Evolutionary conservation across 2,797 vertebrate species (phyloP).

Genomic region (Cuniculus paca): DNA sequence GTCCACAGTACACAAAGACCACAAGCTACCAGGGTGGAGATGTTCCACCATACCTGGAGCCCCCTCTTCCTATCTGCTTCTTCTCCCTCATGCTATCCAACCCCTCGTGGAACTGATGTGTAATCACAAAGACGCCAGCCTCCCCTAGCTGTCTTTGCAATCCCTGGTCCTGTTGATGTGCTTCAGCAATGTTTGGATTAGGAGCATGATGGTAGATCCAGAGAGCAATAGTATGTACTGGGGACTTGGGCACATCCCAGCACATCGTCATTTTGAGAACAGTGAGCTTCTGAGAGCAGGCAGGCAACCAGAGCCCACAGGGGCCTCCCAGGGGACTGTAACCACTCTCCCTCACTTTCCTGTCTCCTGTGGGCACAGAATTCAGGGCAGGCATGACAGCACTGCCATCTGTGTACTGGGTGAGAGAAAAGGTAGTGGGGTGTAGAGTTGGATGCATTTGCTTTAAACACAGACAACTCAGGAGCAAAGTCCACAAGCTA

Average conservation of each 20-base stretch:
- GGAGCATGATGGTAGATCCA: neutral
- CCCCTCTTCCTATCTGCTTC: neutral
- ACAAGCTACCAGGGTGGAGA: neutral
- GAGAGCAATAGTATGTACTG: neutral
- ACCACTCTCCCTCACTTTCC: neutral
- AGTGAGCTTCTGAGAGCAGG: neutral
- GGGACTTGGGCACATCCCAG: neutral
- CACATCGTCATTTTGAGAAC: neutral
- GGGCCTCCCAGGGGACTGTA: neutral
- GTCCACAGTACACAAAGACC: neutral
- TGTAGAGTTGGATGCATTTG: neutral
- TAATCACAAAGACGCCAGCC: neutral
- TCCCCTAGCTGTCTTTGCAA: neutral
- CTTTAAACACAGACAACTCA: neutral
- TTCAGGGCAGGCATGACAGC: neutral
- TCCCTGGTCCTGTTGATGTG: neutral
- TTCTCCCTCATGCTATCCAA: neutral
- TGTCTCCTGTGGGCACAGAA: neutral
- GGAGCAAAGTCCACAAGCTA: neutral
- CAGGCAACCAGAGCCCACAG: neutral
- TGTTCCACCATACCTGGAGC: fast-evolving
- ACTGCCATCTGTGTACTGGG: neutral
- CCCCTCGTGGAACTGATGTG: neutral
- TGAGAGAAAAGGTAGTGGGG: neutral
- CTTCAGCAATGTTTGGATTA: neutral